A percentile compares a stretch with the other conserved stretches of the same genome.
Evolutionary conservation across 1,140 invertebrate genomes (phyloP).

Genomic region (Bombus consobrinus): DNA sequence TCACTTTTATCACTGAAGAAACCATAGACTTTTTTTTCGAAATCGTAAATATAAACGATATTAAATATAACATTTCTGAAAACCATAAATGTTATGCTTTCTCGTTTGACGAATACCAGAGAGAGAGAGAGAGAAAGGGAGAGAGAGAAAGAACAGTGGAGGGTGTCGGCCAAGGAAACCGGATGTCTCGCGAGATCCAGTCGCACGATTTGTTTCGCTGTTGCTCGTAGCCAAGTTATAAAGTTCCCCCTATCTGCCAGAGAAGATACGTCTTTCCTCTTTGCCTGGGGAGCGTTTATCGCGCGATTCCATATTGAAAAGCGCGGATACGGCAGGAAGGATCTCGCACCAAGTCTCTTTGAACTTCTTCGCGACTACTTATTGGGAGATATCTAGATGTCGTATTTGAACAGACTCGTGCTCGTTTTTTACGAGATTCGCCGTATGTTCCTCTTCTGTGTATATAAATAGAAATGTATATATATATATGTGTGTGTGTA

Average conservation of each 20-base stretch:
- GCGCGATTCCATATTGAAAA: constrained; percentile 54
- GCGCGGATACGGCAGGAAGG: constrained; percentile 18
- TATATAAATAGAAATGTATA: background rate
- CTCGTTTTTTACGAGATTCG: background rate
- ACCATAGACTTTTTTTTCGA: background rate
- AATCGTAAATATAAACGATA: background rate
- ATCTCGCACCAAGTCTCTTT: background rate
- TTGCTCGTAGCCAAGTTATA: constrained; percentile 44
- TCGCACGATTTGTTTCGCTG: constrained; percentile 44
- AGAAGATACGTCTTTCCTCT: constrained; percentile 39
- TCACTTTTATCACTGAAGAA: background rate
- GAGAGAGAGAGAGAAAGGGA: background rate
- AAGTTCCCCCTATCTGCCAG: constrained; percentile 42
- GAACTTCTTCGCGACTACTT: constrained; percentile 21
- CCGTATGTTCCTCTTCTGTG: background rate
- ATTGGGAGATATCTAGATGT: constrained; percentile 18
- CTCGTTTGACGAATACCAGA: constrained; percentile 3
- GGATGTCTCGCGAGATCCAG: constrained; percentile 45
- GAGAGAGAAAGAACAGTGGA: background rate
- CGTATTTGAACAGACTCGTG: background rate
- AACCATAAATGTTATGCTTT: too few relatives aligned
- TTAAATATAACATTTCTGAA: background rate
- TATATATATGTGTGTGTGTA: too few relatives aligned
- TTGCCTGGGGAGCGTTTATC: constrained; percentile 49
- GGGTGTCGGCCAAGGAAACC: constrained; percentile 29